Percentiles rank a stretch among this genome's conserved stretches.
phyloP scores from a whole-genome alignment of 1,140 invertebrate genomes.

The Caenorhabditis latens region DNA sequence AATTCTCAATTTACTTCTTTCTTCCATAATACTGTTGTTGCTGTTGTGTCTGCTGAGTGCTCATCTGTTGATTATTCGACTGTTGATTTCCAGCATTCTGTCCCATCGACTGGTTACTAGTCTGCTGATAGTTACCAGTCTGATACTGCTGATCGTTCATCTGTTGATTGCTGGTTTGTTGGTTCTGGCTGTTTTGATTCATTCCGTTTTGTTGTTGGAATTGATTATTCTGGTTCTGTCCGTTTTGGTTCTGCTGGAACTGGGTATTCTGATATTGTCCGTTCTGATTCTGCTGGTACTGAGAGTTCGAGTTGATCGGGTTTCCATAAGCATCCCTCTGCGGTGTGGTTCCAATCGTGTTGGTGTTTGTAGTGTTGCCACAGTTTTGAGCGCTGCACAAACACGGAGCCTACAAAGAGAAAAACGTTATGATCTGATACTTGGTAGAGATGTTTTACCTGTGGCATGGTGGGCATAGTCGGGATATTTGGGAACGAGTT shows the following conservation, averaged over 20 bases:
- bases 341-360: conserved; percentile 40
- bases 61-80: conserved; percentile 18
- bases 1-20: conserved; percentile 40
- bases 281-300: background rate
- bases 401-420: conserved; percentile 58
- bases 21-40: conserved; percentile 56
- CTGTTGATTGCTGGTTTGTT: conserved; percentile 46
- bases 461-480: conserved; percentile 52
- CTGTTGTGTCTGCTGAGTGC: conserved; percentile 44
- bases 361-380: conserved; percentile 45
- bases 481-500: conserved; percentile 51
- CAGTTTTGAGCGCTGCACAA: conserved; percentile 58
- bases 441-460: conserved; percentile 15
- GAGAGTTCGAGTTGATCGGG: background rate
- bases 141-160: conserved; percentile 45
- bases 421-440: background rate
- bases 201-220: background rate
- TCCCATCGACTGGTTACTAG: background rate
- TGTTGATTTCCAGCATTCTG: background rate
- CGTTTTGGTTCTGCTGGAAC: conserved; percentile 46
- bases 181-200: conserved; percentile 39
- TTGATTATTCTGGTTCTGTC: background rate
- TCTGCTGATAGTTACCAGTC: conserved; percentile 32
- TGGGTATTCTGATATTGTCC: conserved; percentile 53
- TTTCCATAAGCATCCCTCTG: conserved; percentile 44